These are phyloP conservation scores for Chrysina gloriosa DNA, from an alignment of 2,888 invertebrate species.

Conservation along the genomic window DNA sequence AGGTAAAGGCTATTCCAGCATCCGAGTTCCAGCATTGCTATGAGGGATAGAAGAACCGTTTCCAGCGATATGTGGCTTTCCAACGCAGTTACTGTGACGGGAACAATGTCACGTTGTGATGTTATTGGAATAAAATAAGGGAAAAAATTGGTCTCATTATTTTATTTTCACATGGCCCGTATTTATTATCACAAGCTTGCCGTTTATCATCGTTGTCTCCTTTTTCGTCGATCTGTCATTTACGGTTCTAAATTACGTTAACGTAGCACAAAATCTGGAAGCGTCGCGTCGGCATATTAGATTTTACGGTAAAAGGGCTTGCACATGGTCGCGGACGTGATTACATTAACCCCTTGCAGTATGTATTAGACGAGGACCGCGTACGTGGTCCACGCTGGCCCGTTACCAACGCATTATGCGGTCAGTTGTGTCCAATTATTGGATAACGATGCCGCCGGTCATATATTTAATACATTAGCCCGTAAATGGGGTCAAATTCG, in stretches of 20 bases:
- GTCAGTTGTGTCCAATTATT: conserved; percentile 41
- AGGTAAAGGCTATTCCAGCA: too few species aligned
- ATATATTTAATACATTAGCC: conserved; percentile 37
- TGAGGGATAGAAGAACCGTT: too few species aligned
- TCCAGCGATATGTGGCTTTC: too few species aligned
- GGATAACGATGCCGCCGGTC: conserved; percentile 30
- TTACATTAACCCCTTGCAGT: conserved; percentile 7
- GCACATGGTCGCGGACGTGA: conserved; percentile 4
- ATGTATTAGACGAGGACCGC: neutral
- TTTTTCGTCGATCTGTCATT: too few species aligned
- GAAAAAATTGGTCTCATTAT: too few species aligned
- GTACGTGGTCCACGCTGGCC: conserved; percentile 23
- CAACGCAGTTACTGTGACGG: too few species aligned
- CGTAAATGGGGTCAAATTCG: conserved; percentile 30
- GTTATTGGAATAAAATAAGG: too few species aligned
- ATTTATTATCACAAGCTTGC: too few species aligned
- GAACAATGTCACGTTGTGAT: too few species aligned
- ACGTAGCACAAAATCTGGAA: conserved; percentile 16
- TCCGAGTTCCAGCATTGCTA: too few species aligned
- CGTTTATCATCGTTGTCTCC: too few species aligned
- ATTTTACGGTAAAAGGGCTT: conserved; percentile 13
- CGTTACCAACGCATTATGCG: conserved; percentile 36
- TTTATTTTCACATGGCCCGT: too few species aligned
- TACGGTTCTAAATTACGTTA: neutral
- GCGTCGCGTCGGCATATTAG: conserved; percentile 6